A percentile compares a stretch with the other conserved stretches of the same genome.
phyloP scores from a whole-genome alignment of 2,113 vertebrate genomes.

The Cynoglossus semilaevis region DNA sequence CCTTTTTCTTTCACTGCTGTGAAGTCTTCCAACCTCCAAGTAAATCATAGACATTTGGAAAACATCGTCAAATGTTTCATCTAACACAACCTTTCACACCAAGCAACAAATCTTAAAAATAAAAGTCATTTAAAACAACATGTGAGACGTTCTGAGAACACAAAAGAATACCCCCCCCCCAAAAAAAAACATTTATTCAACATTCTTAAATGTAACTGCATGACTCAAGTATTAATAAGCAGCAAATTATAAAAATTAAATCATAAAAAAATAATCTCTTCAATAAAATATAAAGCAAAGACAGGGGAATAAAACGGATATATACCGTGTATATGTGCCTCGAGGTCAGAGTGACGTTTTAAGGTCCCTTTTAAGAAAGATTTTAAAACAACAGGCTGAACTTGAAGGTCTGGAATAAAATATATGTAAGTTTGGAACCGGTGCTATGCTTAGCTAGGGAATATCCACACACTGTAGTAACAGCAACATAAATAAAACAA shows the following conservation, averaged over 20 bases:
- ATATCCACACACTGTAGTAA: too few species aligned
- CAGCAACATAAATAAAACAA: too few species aligned
- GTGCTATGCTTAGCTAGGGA: too few species aligned
- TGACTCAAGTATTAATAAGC: constrained; percentile 6
- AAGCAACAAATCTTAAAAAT: not conserved
- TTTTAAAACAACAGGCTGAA: not conserved
- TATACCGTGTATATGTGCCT: constrained; percentile 30
- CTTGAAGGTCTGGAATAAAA: too few species aligned
- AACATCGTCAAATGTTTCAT: too few species aligned
- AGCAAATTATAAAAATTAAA: constrained; percentile 44
- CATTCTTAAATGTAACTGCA: not conserved
- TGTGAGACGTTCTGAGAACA: not conserved
- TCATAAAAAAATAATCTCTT: constrained; percentile 50
- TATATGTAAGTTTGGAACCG: too few species aligned
- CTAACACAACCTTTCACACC: too few species aligned
- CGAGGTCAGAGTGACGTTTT: not conserved
- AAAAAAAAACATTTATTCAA: not conserved
- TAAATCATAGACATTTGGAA: too few species aligned
- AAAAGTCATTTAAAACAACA: not conserved
- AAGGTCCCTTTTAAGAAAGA: constrained; percentile 17
- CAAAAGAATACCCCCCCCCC: not conserved
- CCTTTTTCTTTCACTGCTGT: constrained; percentile 1
- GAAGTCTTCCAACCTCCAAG: too few species aligned
- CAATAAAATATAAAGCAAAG: constrained; percentile 45
- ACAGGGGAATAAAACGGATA: constrained; percentile 34